Base-by-base conservation (phyloP, 92 coral and sea anemone species). In the Epizoanthus illoricatus region DNA sequence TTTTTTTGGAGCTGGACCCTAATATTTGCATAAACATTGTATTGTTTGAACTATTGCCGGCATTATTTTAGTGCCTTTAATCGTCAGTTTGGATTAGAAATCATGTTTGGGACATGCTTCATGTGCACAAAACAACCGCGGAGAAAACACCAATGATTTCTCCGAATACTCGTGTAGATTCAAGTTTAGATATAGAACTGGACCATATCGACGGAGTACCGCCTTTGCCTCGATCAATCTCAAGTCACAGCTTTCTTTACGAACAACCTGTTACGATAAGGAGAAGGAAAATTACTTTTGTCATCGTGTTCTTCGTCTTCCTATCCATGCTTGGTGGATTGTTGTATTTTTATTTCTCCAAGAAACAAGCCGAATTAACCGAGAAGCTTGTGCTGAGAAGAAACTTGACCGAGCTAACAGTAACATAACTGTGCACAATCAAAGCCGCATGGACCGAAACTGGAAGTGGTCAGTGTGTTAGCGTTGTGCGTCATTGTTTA, bases 261-360 rank as follows among this genome's bases (percentile, higher is more conserved):
- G 24, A 65, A 19, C 57, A 63, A 23, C 71, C 71, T 42, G 71
- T 70, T 7, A 63, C 82, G 41, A 63, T 42, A 62, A 69, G 71
- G 24, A 62, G 47, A 18, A 62, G 82, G 17, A 78, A 41, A 62
- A 63, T 78, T 20, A 36, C 71, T 3, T 78, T 78, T 19, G 82
- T 62, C 60, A 63, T 78, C 49, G 58, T 78, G 19, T 78, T 63
- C 40, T 18, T 19, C 20, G 59, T 55, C 49, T 78, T 78, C 52
- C 1, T 62, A 54, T 63, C 24, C 28, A 63, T 78, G 82, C 82
- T 78, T 18, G 59, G 5, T 15, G 82, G 82, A 63, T 70, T 78
- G 20, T 43, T 78, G 59, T 63, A 78, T 39, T 78, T 78, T 45
- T 78, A 78, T 78, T 78, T 78, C 59, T 78, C 82, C 21, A 78